A percentile compares a stretch with the other conserved stretches of the same genome.
These are phyloP conservation scores for Chaetorhynchus papuensis DNA, from an alignment of 2,113 vertebrate genomes.

Conservation along the genomic window DNA sequence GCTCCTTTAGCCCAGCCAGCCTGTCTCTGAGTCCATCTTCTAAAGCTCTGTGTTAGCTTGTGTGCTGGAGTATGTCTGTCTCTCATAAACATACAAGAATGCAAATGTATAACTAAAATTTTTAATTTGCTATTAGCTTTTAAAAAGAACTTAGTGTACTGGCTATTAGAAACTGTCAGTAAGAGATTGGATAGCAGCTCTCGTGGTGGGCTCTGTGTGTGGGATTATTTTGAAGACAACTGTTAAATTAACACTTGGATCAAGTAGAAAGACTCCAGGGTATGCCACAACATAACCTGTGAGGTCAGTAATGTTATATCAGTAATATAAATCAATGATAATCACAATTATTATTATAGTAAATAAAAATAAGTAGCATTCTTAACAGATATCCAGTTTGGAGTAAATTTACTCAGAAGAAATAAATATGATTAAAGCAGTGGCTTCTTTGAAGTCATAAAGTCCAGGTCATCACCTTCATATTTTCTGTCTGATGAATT, in stretches of 20 bases:
- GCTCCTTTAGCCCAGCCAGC: neutral
- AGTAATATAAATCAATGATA: neutral
- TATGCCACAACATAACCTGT: neutral
- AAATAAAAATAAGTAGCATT: neutral
- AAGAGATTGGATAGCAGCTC: neutral
- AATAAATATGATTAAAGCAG: neutral
- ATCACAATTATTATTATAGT: neutral
- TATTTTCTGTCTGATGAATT: neutral
- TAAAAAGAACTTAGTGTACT: neutral
- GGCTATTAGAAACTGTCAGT: neutral
- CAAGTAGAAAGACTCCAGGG: neutral
- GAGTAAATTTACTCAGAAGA: neutral
- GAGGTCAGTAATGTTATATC: neutral
- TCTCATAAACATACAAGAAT: neutral
- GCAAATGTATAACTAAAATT: neutral
- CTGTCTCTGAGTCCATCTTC: neutral
- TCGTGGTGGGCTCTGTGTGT: accelerated
- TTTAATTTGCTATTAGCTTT: neutral
- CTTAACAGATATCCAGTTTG: neutral
- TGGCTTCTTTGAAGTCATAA: neutral
- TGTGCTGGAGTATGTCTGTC: neutral
- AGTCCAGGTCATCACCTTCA: neutral
- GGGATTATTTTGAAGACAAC: neutral
- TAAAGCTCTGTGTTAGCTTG: neutral
- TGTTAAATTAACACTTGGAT: neutral